Conservation (phyloP, 2,888 invertebrate species). For the Plagodis pulveraria region DNA sequence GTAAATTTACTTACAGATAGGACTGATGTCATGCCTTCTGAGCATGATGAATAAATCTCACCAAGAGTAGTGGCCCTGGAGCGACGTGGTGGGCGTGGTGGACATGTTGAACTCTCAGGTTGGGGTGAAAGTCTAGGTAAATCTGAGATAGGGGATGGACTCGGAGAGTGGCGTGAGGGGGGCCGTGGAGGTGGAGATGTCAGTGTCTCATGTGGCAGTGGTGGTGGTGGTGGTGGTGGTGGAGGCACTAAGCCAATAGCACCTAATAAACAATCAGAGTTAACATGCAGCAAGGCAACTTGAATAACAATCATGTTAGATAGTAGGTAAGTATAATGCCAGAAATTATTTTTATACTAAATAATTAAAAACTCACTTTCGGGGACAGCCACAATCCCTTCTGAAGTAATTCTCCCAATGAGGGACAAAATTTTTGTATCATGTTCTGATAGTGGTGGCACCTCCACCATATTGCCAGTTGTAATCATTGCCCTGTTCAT, state of each 20-base stretch:
- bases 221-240: no score
- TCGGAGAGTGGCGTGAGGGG: no score
- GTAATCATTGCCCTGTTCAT: no score
- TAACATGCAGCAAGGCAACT: no score
- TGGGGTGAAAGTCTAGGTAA: no score
- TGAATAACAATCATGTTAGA: no score
- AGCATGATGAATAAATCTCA: not conserved
- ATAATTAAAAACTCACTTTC: no score
- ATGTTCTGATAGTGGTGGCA: not conserved
- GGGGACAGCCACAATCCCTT: not conserved
- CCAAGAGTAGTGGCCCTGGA: not conserved
- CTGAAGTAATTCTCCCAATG: not conserved
- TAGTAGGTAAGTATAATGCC: no score
- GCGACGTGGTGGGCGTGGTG: not conserved
- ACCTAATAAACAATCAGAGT: no score
- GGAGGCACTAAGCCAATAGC: not conserved
- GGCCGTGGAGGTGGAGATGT: no score
- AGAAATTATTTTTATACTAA: no score
- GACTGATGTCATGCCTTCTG: slow-evolving; percentile 1
- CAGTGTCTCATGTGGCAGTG: not conserved
- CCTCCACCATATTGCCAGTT: not conserved
- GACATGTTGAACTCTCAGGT: no score
- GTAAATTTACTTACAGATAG: not conserved
- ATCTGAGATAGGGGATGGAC: not conserved
- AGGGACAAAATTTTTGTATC: not conserved